Base-by-base conservation (phyloP, 2,888 invertebrate genomes). In the Pristionchus entomophagus region DNA sequence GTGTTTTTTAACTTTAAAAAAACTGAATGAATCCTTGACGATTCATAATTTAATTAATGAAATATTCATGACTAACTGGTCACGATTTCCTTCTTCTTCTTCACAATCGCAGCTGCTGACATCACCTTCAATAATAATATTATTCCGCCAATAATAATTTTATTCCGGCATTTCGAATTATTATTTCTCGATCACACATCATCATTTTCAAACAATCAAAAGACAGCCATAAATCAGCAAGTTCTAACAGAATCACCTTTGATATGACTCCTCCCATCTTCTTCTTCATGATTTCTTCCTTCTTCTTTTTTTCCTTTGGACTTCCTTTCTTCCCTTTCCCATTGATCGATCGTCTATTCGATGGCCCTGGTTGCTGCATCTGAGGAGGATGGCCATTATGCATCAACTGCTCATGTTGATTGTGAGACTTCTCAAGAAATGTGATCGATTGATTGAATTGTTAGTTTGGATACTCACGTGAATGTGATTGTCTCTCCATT, bases 11-110 rank as follows among this genome's bases (percentile, higher is more conserved):
- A 62, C 0, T 62, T 5, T 8, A 26, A 10, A n/a, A 29, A 1
- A 29, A 62, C 29, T 29, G 2, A 62, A 32, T 1, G 8, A 32
- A 62, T 6, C 12, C 14, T 32, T 69, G 6, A 32, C 38, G 0
- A 22, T 22, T 22, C 41, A 38, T n/a, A 77, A 77, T 19, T 2
- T 77, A n/a, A 26, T 56, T 0, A 56, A 26, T 22, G 4, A 56
- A 56, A 56, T 56, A 22, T n/a, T n/a, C n/a, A 62, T 62, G 12
- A 12, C 32, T 62, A 4, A 62, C 62, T 62, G 14, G 62, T 62
- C 5, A 62, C 62, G 12, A 62, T 38, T 14, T 78, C 49, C 26
- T 78, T 78, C 49, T 78, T 78, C 78, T 78, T 78, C 78, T 78
- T 78, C n/a, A 51, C 14, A 12, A 78, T 78, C 12, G 45, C 78